Evolutionary conservation across 1,140 invertebrate genomes (phyloP), one percentile per base, ranked within the genome.

Genomic region (Heliconius congener): DNA sequence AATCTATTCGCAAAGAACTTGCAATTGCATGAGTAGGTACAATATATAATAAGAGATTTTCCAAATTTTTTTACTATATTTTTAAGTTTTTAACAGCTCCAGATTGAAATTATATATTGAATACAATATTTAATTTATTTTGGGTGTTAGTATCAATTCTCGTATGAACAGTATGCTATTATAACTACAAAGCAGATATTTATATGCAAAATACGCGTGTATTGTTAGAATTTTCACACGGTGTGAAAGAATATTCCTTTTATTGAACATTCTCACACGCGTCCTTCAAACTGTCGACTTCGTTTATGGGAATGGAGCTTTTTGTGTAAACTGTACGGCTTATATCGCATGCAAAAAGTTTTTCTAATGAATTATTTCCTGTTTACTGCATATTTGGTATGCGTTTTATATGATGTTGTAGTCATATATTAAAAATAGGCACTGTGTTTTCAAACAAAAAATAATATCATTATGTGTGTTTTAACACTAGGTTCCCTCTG

Each of bases 211-310:
- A 72, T 79, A 50, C 37, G 11, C n/a, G n/a, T 52, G 81, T 84
- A 84, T 83, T 84, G 81, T 84, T 81, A 60, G 78, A 81, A 71
- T 74, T 81, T 83, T 84, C 83, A 77, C 83, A 84, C 82, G 80
- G 23, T 37, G 72, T n/a, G 55, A 77, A 73, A 78, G 57, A 57
- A 66, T 76, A 78, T 77, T 71, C 50, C 30, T 57, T 55, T 78
- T 57, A 66, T 66, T 66, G 60, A 66, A 66, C 27, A 66, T 66
- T 66, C 60, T 66, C 60, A 66, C 27, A 60, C 52, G 55, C 57
- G 77, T 73, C 71, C 76, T 71, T 77, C 74, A 66, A 39, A 76
- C 57, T 42, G 55, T 66, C 74, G 57, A 57, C 57, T 60, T 66
- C 55, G 8, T 66, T 46, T 66, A 76, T n/a, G 19, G 57, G 34